Evolutionary conservation across 1,140 invertebrate genomes (phyloP).

Genomic region (Lucilia sericata): DNA sequence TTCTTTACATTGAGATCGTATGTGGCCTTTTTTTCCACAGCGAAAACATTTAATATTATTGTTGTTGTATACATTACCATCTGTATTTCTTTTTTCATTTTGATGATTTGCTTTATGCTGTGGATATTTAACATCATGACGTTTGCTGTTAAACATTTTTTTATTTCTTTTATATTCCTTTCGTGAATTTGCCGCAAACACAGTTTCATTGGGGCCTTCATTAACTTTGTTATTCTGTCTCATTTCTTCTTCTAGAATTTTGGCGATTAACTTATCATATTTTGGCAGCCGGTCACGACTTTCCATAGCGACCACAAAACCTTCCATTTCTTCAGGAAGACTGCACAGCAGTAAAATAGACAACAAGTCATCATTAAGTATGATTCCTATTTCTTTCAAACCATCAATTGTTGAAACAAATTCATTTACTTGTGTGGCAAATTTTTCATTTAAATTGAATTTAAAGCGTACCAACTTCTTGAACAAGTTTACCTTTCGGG

Average conservation of each 20-base stretch:
- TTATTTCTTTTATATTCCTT: slow-evolving; percentile 24
- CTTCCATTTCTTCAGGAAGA: slow-evolving; percentile 46
- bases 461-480: slow-evolving; percentile 45
- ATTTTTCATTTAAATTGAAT: slow-evolving; percentile 33
- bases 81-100: background rate
- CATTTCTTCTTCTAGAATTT: slow-evolving; percentile 46
- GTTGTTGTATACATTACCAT: background rate
- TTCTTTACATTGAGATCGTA: slow-evolving; percentile 42
- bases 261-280: slow-evolving; percentile 34
- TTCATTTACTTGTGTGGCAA: slow-evolving; percentile 43
- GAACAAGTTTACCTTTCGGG: slow-evolving; percentile 44
- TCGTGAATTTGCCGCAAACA: slow-evolving; percentile 34
- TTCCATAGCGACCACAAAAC: slow-evolving; percentile 46
- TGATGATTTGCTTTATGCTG: background rate
- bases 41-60: slow-evolving; percentile 45
- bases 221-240: slow-evolving; percentile 33
- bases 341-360: slow-evolving; percentile 34
- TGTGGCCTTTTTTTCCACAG: slow-evolving; percentile 41
- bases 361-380: slow-evolving; percentile 37
- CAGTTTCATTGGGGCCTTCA: background rate
- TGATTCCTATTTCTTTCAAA: slow-evolving; percentile 42
- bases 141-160: background rate
- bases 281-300: slow-evolving; percentile 44
- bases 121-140: background rate
- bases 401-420: slow-evolving; percentile 36